These are phyloP conservation scores for Nymphalis urticae DNA, from an alignment of 2,888 invertebrate species.

Conservation along the genomic window DNA sequence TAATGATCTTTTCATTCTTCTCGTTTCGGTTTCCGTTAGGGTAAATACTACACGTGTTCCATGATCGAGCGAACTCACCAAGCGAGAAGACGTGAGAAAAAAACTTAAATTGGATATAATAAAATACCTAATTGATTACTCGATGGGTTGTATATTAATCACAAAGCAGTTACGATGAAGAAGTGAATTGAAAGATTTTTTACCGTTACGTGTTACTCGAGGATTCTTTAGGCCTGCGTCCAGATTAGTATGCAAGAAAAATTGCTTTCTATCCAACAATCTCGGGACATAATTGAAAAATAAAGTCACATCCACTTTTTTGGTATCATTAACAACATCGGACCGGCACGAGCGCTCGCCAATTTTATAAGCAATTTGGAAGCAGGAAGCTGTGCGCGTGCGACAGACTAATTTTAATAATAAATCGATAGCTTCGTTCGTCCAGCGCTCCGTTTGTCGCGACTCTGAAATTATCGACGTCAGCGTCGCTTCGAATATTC, in stretches of 20 bases:
- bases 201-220: slow-evolving; percentile 27
- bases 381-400: slow-evolving; percentile 69
- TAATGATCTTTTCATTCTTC: no score
- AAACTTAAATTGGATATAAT: background rate
- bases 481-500: slow-evolving; percentile 63
- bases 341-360: slow-evolving; percentile 72
- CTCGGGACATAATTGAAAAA: slow-evolving; percentile 71
- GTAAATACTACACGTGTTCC: no score
- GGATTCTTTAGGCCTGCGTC: slow-evolving; percentile 23
- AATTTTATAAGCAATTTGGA: slow-evolving; percentile 77
- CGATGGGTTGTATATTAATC: slow-evolving; percentile 20
- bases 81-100: background rate
- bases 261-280: slow-evolving; percentile 59
- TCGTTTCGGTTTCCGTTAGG: no score
- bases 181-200: slow-evolving; percentile 27
- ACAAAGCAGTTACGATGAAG: slow-evolving; percentile 26
- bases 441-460: slow-evolving; percentile 54
- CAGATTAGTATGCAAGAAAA: slow-evolving; percentile 33
- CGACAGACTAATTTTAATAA: slow-evolving; percentile 76
- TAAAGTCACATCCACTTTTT: slow-evolving; percentile 60
- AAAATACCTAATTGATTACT: slow-evolving; percentile 9
- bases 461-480: slow-evolving; percentile 74
- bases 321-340: slow-evolving; percentile 66
- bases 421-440: slow-evolving; percentile 68
- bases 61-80: background rate